Evolutionary conservation across 2,888 invertebrate genomes (phyloP), one percentile per base, ranked within the genome.

Genomic region (Sinhomidia bicolor): DNA sequence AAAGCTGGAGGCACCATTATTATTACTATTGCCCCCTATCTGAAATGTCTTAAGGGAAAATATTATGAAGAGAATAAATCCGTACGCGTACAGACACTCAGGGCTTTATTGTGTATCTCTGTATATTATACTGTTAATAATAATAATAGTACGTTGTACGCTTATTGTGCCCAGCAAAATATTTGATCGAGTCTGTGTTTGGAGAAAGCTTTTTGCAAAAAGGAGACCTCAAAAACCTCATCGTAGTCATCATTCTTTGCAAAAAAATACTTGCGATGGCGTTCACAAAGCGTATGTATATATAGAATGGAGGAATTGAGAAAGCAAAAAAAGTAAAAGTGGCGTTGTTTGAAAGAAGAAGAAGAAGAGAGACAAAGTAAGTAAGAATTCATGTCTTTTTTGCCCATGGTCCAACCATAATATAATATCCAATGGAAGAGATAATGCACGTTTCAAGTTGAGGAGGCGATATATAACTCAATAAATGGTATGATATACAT

Each of bases 1-100:
- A 81, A 74, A 74, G 29, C 74, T 41, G 20, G 32, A 74, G 74
- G 74, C 74, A 74, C 23, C n/a, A 74, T 68, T 84, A 84, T 57
- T 57, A 41, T 82, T 84, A 84, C n/a, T 68, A 68, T 23, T 36
- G 32, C 23, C n/a, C 44, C 44, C n/a, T 20, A 68, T 84, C 41
- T 84, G 26, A 17, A 51, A 82, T 51, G 65, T 36, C 68, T 68
- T 68, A 4, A 81, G 36, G 57, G 54, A 17, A 57, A 68, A 68
- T 68, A 65, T 32, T 65, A 36, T 17, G 6, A 68, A 36, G 68
- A 36, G n/a, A 68, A 7, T n/a, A n/a, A n/a, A 36, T 36, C n/a
- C 17, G 36, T 36, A 36, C 68, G 10, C 32, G 14, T 65, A 29
- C 36, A n/a, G n/a, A n/a, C n/a, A n/a, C n/a, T n/a, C n/a, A n/a